Evolutionary conservation across 2,113 vertebrate genomes (phyloP).

Genomic region (Sprattus sprattus): DNA sequence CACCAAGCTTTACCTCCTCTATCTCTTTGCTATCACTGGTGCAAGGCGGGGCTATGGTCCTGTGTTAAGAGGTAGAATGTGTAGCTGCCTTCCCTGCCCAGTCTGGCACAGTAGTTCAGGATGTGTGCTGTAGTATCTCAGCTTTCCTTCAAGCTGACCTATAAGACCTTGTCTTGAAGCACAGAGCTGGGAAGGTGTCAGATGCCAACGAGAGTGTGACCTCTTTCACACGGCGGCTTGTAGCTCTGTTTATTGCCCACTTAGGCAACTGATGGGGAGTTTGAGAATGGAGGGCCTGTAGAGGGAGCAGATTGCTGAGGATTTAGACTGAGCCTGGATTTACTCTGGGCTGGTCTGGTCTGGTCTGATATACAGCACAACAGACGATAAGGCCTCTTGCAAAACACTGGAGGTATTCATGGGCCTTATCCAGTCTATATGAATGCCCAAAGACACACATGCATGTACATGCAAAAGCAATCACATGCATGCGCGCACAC

Average conservation of each 20-base stretch:
- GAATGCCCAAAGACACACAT: neutral
- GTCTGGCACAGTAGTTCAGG: neutral
- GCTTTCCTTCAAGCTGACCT: neutral
- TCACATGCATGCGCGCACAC: neutral
- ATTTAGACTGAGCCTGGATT: neutral
- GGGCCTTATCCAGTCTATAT: neutral
- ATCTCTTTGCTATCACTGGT: too few species aligned
- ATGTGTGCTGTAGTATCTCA: neutral
- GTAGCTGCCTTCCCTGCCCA: neutral
- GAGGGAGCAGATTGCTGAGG: neutral
- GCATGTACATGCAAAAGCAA: neutral
- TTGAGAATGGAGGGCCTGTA: neutral
- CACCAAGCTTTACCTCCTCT: too few species aligned
- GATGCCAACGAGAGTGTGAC: neutral
- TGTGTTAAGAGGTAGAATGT: neutral
- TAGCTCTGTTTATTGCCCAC: neutral
- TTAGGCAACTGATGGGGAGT: too few species aligned
- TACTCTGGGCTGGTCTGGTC: slow-evolving; percentile 5
- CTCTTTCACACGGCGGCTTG: neutral
- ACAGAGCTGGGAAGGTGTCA: neutral
- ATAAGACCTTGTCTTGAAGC: neutral
- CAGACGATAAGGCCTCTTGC: neutral
- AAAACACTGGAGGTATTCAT: neutral
- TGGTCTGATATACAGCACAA: neutral
- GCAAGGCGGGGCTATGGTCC: too few species aligned